Base-by-base conservation (phyloP, 2,797 vertebrate species). In the Macropodus opercularis region DNA sequence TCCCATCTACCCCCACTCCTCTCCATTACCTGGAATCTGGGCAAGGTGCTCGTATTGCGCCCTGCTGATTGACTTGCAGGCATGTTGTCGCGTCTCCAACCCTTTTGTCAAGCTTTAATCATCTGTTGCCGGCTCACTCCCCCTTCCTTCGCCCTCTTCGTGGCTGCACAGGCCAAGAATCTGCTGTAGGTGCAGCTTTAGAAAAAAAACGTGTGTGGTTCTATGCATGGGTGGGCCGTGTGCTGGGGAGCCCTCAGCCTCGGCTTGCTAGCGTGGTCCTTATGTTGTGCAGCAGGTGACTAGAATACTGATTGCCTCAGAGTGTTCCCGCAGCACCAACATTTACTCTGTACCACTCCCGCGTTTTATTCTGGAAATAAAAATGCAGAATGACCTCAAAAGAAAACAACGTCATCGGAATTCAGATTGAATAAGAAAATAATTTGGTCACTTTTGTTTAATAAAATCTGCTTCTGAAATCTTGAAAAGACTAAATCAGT, bases 51-150 rank as follows among this genome's bases (percentile, higher is more conserved):
- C 79, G 86, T 90, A 88, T 91, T 91, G 81, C 80, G 5, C 60
- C 39, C 63, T 80, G 91, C 75, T 89, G 91, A 92, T 85, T 88
- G 90, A 92, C 87, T 86, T 51, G 82, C 76, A 69, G 82, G 82
- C 79, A 26, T 63, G 75, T 77, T 88, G 84, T 89, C 84, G 87
- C 64, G 55, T 87, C 84, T 85, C 69, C 79, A 71, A 69, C 79
- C 84, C 85, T 80, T 92, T 85, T 83, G 81, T 74, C 49, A 31
- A 34, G 67, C 87, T 90, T 87, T 84, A 90, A 89, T 90, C 86
- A 86, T 89, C 63, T 81, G 66, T 80, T 86, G 74, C 85, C 62
- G 36, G 40, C 58, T 21, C 44, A 27, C 48, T 6, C 21, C 38
- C 13, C 41, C 41, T 21, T 5, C 24, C 43, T 23, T 23, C 31